Evolutionary conservation across 2,113 vertebrate species (phyloP).

Genomic region (Orientallactaga bullata): DNA sequence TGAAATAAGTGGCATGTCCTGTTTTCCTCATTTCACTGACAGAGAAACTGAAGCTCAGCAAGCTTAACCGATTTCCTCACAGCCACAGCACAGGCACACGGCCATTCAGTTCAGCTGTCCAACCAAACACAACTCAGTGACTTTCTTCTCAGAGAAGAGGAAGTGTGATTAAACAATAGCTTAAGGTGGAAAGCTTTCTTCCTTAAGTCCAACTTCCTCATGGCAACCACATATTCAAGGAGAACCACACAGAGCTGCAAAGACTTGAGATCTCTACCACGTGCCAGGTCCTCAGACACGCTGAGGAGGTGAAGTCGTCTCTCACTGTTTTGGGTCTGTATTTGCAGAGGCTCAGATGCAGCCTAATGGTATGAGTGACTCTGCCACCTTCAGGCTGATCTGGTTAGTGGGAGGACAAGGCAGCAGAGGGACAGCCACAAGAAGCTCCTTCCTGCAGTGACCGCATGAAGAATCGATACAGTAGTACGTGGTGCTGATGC

Average conservation of each 20-base stretch:
- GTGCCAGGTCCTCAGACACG: neutral
- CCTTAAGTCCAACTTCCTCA: conserved; percentile 47
- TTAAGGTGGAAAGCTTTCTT: conserved; percentile 20
- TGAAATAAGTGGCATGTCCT: rapidly evolving
- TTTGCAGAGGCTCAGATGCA: neutral
- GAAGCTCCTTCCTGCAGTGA: conserved; percentile 70
- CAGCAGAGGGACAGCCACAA: neutral
- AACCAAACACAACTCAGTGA: neutral
- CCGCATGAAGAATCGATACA: conserved; percentile 69
- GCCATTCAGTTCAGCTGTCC: neutral
- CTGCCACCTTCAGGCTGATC: conserved; percentile 86
- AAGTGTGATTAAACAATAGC: conserved; percentile 59
- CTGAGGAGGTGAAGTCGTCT: neutral
- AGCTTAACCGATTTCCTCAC: neutral
- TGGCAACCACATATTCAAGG: neutral
- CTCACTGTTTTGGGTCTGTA: too few species aligned
- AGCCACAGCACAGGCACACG: neutral
- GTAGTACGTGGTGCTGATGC: conserved; percentile 72
- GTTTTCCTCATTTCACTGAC: neutral
- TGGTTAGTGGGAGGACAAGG: neutral
- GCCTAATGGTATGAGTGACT: neutral
- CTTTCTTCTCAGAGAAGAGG: conserved; percentile 44
- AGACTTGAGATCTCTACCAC: neutral
- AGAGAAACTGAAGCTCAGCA: neutral
- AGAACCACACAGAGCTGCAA: neutral